A percentile compares a stretch with the other conserved stretches of the same genome.
phyloP scores from a whole-genome alignment of 1,140 invertebrate species.

The Cyclina sinensis region DNA sequence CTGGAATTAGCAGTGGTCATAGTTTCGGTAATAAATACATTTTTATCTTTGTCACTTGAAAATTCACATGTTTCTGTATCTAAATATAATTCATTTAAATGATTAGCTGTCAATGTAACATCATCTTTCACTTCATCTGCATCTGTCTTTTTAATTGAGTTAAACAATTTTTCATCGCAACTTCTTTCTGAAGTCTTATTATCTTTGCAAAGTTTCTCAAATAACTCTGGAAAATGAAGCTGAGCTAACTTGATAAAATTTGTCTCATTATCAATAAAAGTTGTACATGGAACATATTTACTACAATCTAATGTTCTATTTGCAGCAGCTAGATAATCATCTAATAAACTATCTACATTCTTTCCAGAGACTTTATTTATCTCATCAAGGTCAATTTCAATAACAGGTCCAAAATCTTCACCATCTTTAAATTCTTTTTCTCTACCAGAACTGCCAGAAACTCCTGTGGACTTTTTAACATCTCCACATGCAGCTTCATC shows the following conservation, averaged over 20 bases:
- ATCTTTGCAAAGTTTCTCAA: not conserved
- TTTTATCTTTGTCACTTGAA: too few relatives aligned
- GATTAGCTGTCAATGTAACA: not conserved
- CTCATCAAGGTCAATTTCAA: not conserved
- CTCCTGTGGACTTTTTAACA: not conserved
- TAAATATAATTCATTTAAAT: not conserved
- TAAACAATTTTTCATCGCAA: not conserved
- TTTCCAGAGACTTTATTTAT: not conserved
- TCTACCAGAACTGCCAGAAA: not conserved
- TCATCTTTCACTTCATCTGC: not conserved
- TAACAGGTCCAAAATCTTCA: not conserved
- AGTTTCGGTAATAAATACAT: too few relatives aligned
- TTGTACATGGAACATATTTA: constrained; percentile 56
- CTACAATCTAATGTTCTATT: not conserved
- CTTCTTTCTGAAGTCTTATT: not conserved
- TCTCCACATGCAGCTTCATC: not conserved
- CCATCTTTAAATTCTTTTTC: not conserved
- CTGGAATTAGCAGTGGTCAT: too few relatives aligned
- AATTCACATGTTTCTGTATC: too few relatives aligned
- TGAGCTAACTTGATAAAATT: constrained; percentile 46
- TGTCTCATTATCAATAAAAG: constrained; percentile 51
- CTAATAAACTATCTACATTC: not conserved
- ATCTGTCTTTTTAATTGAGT: not conserved
- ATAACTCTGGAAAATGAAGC: constrained; percentile 31
- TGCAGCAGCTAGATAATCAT: not conserved